These are phyloP conservation scores for Ophonus ardosiacus DNA, from an alignment of 2,888 invertebrate species.

Conservation along the genomic window DNA sequence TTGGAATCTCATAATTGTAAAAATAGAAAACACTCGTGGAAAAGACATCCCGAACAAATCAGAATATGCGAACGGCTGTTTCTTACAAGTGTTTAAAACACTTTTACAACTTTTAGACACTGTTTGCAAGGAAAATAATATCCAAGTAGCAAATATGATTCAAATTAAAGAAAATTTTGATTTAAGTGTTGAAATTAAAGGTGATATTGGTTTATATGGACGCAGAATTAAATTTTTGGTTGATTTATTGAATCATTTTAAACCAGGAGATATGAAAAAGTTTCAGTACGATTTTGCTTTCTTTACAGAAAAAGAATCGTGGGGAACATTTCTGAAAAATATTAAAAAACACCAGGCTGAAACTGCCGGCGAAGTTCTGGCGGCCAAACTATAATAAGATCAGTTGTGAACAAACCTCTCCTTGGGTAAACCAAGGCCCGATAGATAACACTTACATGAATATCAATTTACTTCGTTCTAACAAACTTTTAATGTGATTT, in stretches of 20 bases:
- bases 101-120: background rate
- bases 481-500: no score
- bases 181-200: background rate
- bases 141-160: background rate
- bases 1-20: background rate
- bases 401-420: no score
- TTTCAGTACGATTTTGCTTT: no score
- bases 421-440: no score
- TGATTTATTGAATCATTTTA: conserved; percentile 18
- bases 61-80: background rate
- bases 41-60: background rate
- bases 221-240: background rate
- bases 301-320: background rate
- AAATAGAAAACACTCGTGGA: background rate
- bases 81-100: conserved; percentile 21
- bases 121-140: background rate
- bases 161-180: no score
- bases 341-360: background rate
- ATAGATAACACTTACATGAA: no score
- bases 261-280: background rate
- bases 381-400: no score
- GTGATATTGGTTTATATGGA: background rate
- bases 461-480: no score
- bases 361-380: no score
- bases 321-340: background rate